phyloP scores from a whole-genome alignment of 2,888 invertebrate genomes.

The Branchipolynoe longqiensis region DNA sequence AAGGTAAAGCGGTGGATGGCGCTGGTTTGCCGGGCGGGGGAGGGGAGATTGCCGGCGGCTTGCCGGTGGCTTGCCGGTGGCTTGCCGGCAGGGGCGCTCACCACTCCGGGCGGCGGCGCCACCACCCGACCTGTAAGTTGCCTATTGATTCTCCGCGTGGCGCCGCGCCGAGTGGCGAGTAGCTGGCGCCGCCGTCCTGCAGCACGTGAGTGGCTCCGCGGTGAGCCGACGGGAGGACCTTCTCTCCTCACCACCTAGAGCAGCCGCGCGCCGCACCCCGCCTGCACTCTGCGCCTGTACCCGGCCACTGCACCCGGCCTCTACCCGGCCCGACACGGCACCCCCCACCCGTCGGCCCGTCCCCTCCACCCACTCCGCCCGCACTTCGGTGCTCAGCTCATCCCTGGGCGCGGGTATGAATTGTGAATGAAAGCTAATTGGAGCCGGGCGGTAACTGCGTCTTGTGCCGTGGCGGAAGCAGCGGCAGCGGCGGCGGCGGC shows the following conservation, averaged over 20 bases:
- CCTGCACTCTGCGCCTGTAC: not conserved
- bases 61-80: not conserved
- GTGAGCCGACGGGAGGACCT: not conserved
- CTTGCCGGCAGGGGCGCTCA: not conserved
- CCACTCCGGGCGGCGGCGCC: not conserved
- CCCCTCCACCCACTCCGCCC: not conserved
- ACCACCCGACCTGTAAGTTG: not conserved
- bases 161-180: not conserved
- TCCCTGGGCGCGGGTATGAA: not conserved
- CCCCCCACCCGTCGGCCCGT: not conserved
- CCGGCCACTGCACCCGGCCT: not conserved
- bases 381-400: too few relatives aligned
- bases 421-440: slow-evolving; percentile 25
- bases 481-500: not conserved
- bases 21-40: not conserved
- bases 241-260: not conserved
- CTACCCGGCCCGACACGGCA: not conserved
- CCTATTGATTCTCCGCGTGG: slow-evolving; percentile 8
- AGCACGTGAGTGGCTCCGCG: slow-evolving; percentile 20
- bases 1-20: not conserved
- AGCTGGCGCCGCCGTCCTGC: not conserved
- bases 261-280: not conserved
- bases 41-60: too few relatives aligned
- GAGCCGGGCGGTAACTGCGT: not conserved
- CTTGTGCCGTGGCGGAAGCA: not conserved